phyloP scores from a whole-genome alignment of 2,113 vertebrate genomes.

The Stigmatopora nigra region DNA sequence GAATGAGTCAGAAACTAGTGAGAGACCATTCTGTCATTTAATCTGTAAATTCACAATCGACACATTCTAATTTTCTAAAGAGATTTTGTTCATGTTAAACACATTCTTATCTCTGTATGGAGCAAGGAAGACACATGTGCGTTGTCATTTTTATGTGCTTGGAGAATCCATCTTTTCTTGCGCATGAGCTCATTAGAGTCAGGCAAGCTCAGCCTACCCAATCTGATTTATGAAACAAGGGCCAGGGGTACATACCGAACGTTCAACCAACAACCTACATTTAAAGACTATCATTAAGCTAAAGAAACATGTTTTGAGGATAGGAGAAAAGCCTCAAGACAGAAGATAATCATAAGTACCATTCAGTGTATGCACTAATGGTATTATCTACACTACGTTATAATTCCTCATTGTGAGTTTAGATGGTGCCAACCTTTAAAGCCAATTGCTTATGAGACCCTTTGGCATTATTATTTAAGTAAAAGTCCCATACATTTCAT shows the following conservation, averaged over 20 bases:
- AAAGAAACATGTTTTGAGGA: background rate
- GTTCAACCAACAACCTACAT: background rate
- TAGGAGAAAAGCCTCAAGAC: background rate
- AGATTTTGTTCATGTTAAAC: background rate
- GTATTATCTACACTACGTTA: background rate
- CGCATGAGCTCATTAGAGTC: background rate
- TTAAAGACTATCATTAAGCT: background rate
- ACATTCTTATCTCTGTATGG: background rate
- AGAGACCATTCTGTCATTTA: background rate
- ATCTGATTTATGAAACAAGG: background rate
- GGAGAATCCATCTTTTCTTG: background rate
- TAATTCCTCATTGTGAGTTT: background rate
- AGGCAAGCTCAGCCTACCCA: background rate
- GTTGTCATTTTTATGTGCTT: background rate
- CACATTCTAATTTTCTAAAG: background rate
- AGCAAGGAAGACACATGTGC: background rate
- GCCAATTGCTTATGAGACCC: slow-evolving; percentile 11
- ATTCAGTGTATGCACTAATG: background rate
- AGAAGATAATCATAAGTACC: background rate
- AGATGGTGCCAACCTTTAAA: slow-evolving; percentile 4
- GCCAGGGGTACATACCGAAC: background rate
- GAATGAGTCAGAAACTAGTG: background rate
- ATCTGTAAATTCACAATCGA: background rate
- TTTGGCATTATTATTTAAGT: slow-evolving; percentile 55
- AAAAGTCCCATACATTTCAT: slow-evolving; percentile 40